Percentiles rank a stretch among this genome's conserved stretches.
Conservation (phyloP, 1,140 invertebrate genomes). For the Gonatopus flavifemur region DNA sequence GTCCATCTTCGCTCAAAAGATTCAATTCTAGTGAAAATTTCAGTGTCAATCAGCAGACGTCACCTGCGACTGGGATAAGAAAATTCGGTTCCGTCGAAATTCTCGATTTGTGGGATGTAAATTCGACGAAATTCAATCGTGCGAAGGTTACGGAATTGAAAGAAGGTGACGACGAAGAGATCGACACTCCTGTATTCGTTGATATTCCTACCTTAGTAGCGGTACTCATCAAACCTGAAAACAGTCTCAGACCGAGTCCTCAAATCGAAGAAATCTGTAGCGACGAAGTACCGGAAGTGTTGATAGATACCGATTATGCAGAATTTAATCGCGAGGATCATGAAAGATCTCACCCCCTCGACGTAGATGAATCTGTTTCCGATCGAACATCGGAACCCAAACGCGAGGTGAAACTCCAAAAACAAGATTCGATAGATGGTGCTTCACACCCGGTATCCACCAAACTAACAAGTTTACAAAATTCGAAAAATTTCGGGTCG, state of each 20-base stretch:
- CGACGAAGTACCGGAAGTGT: conserved; percentile 28
- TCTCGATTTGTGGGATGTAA: conserved; percentile 10
- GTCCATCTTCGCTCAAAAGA: conserved; percentile 8
- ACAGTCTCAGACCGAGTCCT: conserved; percentile 18
- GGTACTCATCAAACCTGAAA: conserved; percentile 43
- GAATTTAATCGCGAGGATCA: conserved; percentile 1
- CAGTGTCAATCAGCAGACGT: conserved; percentile 7
- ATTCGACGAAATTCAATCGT: conserved; percentile 25
- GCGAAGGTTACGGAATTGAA: conserved; percentile 32
- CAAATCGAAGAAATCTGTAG: conserved; percentile 44
- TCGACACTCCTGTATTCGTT: conserved; percentile 41
- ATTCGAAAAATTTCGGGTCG: conserved; percentile 31
- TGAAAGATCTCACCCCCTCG: neutral
- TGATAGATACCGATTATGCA: conserved; percentile 26
- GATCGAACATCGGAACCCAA: neutral
- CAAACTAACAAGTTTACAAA: conserved; percentile 24
- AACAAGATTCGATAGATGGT: conserved; percentile 35
- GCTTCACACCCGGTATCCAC: conserved; percentile 6
- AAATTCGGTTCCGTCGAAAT: conserved; percentile 35
- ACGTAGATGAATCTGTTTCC: neutral
- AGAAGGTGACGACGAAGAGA: conserved; percentile 19
- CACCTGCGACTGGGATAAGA: conserved; percentile 9
- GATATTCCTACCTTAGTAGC: conserved; percentile 46
- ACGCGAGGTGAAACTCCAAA: conserved; percentile 22
- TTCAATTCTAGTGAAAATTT: conserved; percentile 35